Evolutionary conservation across 2,113 vertebrate genomes (phyloP).

Genomic region (Silurus meridionalis): DNA sequence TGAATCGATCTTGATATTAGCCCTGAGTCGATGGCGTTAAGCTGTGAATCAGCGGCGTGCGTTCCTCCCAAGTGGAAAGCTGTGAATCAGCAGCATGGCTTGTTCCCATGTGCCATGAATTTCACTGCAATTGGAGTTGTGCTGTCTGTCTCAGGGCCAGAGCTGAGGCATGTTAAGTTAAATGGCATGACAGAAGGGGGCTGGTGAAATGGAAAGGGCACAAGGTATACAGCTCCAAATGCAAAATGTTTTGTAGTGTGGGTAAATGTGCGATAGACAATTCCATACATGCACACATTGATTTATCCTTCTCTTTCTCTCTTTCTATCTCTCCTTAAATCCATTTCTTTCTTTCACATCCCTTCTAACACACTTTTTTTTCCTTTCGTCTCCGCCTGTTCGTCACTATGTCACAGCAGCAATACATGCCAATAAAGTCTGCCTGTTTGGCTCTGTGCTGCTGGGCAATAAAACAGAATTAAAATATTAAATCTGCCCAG

Average conservation of each 20-base stretch:
- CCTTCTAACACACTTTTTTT: constrained; percentile 7
- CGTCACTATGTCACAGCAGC: constrained; percentile 45
- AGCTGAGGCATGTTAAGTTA: constrained; percentile 20
- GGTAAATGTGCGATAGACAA: constrained; percentile 53
- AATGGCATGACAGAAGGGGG: constrained; percentile 33
- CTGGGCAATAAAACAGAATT: constrained; percentile 74
- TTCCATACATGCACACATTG: constrained; percentile 26
- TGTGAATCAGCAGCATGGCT: constrained; percentile 64
- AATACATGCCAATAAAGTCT: constrained; percentile 67
- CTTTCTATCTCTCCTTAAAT: background rate
- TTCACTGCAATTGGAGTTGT: constrained; percentile 65
- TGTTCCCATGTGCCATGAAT: constrained; percentile 64
- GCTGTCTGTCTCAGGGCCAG: constrained; percentile 62
- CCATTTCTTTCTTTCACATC: constrained; percentile 12
- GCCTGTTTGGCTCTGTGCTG: constrained; percentile 65
- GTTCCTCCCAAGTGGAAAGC: constrained; percentile 47
- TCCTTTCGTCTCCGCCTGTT: constrained; percentile 48
- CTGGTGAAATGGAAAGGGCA: constrained; percentile 55
- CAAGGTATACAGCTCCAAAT: constrained; percentile 45
- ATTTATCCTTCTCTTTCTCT: background rate
- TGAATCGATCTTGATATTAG: constrained; percentile 67
- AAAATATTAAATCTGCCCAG: constrained; percentile 82
- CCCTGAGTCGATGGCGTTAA: constrained; percentile 63
- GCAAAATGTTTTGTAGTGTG: constrained; percentile 46
- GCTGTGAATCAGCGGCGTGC: constrained; percentile 49